Percentiles rank a stretch among this genome's conserved stretches.
phyloP scores from a whole-genome alignment of 1,140 invertebrate genomes.

The Micrasema longulum region DNA sequence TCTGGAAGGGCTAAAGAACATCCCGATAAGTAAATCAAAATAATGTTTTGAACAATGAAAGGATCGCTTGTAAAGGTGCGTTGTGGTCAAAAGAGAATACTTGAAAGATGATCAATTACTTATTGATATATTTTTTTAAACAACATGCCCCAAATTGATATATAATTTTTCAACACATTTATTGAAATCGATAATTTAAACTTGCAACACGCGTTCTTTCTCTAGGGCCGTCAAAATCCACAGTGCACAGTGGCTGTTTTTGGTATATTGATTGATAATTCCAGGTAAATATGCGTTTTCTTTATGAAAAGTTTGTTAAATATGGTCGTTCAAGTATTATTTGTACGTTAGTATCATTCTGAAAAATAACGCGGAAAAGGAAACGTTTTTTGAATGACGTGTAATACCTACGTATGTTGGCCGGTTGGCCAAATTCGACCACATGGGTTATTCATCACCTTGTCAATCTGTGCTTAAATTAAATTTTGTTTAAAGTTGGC shows the following conservation, averaged over 20 bases:
- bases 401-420: constrained; percentile 21
- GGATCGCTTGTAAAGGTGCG: too few species aligned
- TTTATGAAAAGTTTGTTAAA: too few species aligned
- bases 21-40: too few species aligned
- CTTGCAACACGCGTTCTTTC: constrained; percentile 24
- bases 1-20: too few species aligned
- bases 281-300: constrained; percentile 27
- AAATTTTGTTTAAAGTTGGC: constrained; percentile 33
- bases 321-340: too few species aligned
- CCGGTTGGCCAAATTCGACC: constrained; percentile 44
- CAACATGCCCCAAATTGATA: not conserved
- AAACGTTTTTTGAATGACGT: constrained; percentile 34
- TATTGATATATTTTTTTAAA: not conserved
- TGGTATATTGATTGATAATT: constrained; percentile 45
- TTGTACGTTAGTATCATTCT: too few species aligned
- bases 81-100: too few species aligned
- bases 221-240: constrained; percentile 40
- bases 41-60: too few species aligned
- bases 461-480: constrained; percentile 14
- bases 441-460: constrained; percentile 43
- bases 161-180: too few species aligned
- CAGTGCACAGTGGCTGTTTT: constrained; percentile 24
- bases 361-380: too few species aligned
- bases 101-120: not conserved
- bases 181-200: not conserved